Conservation (phyloP, 2,888 invertebrate genomes). For the Lapara coniferarum region DNA sequence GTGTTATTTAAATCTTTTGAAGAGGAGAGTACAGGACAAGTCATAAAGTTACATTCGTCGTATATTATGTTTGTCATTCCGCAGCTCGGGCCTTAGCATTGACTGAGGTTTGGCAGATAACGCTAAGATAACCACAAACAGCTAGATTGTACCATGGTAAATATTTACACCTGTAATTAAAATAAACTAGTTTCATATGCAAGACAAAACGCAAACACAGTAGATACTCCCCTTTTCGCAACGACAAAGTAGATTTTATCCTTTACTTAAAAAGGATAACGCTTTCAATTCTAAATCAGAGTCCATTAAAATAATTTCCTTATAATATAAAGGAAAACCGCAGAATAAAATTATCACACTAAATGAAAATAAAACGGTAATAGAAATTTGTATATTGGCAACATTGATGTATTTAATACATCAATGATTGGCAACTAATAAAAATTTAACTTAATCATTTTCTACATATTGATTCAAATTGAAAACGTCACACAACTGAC, state of each 20-base stretch:
- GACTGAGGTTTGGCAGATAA: conserved; percentile 83
- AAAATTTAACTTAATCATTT: too few species aligned
- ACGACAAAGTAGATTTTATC: conserved; percentile 36
- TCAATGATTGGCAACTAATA: too few species aligned
- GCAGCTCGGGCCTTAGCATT: conserved; percentile 76
- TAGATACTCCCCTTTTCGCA: conserved; percentile 59
- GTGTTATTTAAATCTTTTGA: conserved; percentile 32
- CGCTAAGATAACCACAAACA: conserved; percentile 73
- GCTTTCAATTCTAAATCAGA: not conserved
- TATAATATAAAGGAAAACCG: too few species aligned
- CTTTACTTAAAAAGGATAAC: not conserved
- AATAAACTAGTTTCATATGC: conserved; percentile 65
- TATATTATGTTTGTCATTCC: conserved; percentile 48
- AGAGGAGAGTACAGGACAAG: conserved; percentile 32
- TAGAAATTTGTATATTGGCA: too few species aligned
- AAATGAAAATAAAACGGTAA: too few species aligned
- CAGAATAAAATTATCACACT: too few species aligned
- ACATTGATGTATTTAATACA: too few species aligned
- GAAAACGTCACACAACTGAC: too few species aligned
- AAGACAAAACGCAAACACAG: conserved; percentile 59
- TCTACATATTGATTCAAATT: too few species aligned
- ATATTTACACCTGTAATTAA: conserved; percentile 78
- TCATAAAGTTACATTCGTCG: conserved; percentile 37
- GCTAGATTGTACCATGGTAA: conserved; percentile 66
- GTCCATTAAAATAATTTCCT: not conserved